Conservation (phyloP, 1,140 invertebrate species). For the Drosophila nigrodunni region DNA sequence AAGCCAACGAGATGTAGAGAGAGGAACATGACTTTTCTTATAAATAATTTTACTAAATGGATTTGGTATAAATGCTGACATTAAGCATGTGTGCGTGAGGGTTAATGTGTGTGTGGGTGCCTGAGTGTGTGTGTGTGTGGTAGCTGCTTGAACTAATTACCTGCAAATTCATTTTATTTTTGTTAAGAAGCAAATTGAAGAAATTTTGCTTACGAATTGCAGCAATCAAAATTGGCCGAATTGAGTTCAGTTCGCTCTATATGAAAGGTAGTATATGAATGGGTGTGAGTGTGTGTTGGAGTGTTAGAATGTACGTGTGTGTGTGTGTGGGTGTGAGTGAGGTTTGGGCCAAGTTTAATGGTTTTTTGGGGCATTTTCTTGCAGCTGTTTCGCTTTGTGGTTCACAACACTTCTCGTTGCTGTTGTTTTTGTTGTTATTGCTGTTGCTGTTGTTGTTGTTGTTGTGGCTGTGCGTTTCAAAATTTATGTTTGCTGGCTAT, state of each 20-base stretch:
- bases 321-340: conserved; percentile 23
- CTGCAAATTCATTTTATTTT: conserved; percentile 69
- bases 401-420: conserved; percentile 35
- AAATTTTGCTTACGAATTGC: conserved; percentile 50
- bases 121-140: conserved; percentile 25
- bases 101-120: conserved; percentile 5
- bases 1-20: neutral
- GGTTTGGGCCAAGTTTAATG: conserved; percentile 70
- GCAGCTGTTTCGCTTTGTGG: conserved; percentile 79
- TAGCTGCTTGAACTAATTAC: conserved; percentile 79
- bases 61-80: conserved; percentile 72
- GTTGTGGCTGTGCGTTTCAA: conserved; percentile 66
- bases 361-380: conserved; percentile 79
- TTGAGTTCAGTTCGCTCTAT: conserved; percentile 40
- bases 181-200: conserved; percentile 48
- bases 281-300: conserved; percentile 3
- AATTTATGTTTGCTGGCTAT: conserved; percentile 82
- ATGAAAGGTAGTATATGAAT: conserved; percentile 16
- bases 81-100: conserved; percentile 34
- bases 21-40: conserved; percentile 68
- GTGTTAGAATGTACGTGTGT: neutral
- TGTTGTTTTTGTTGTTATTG: conserved; percentile 3
- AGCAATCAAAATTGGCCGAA: conserved; percentile 71
- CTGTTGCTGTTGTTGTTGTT: conserved; percentile 30
- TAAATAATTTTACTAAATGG: conserved; percentile 81